A percentile compares a stretch with the other conserved stretches of the same genome.
phyloP scores from a whole-genome alignment of 1,140 invertebrate species.

The Mycetomoellerius zeteki region DNA sequence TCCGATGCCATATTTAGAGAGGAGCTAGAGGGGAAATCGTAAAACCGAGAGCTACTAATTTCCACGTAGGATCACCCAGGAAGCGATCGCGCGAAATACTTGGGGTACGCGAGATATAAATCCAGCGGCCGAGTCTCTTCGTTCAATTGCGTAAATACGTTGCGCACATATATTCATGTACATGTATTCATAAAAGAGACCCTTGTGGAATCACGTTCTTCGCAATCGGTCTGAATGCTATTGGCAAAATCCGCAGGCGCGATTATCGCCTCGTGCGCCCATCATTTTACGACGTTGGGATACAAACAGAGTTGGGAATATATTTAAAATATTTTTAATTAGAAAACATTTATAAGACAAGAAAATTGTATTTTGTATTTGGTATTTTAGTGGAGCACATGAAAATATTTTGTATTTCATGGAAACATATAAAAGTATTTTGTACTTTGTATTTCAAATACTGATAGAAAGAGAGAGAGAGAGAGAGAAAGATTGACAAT shows the following conservation, averaged over 20 bases:
- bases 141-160: background rate
- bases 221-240: background rate
- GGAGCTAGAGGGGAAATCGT: background rate
- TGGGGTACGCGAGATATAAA: background rate
- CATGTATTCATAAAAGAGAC: background rate
- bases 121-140: slow-evolving; percentile 33
- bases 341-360: no score
- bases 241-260: background rate
- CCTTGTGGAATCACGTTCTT: background rate
- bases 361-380: no score
- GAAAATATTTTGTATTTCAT: no score
- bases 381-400: no score
- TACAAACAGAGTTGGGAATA: background rate
- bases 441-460: no score
- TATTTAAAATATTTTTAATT: no score
- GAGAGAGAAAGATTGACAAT: no score
- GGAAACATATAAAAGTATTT: no score
- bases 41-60: slow-evolving; percentile 38
- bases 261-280: background rate
- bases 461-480: no score
- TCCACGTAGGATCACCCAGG: slow-evolving; percentile 8
- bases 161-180: background rate
- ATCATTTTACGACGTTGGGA: slow-evolving; percentile 2
- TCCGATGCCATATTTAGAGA: slow-evolving; percentile 14
- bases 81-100: slow-evolving; percentile 32